phyloP scores from a whole-genome alignment of 2,888 invertebrate species.

The Mimumesa dahlbomi region DNA sequence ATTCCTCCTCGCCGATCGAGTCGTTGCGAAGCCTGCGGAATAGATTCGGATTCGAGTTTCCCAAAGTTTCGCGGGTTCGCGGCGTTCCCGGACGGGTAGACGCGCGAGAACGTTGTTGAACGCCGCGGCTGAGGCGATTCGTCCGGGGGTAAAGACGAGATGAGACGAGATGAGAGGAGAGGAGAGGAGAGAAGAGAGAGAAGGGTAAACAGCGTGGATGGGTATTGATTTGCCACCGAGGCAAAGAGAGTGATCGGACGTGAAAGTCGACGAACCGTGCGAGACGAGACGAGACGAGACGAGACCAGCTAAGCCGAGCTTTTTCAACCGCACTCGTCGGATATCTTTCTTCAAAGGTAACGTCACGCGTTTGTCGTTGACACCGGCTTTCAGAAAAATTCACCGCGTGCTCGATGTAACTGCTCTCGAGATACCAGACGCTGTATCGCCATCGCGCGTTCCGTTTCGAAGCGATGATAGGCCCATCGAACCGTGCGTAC shows the following conservation, averaged over 20 bases:
- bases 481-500: too few relatives aligned
- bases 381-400: too few relatives aligned
- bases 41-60: too few relatives aligned
- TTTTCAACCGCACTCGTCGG: neutral
- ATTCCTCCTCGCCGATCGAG: too few relatives aligned
- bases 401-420: too few relatives aligned
- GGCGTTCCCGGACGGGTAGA: neutral
- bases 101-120: too few relatives aligned
- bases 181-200: conserved; percentile 11
- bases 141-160: neutral
- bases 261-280: conserved; percentile 55
- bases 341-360: neutral
- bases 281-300: conserved; percentile 16
- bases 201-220: conserved; percentile 34
- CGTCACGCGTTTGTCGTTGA: neutral
- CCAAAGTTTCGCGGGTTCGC: neutral
- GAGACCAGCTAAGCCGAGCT: neutral
- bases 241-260: conserved; percentile 58
- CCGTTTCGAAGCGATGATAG: too few relatives aligned
- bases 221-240: conserved; percentile 54
- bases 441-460: too few relatives aligned
- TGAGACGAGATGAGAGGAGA: conserved; percentile 7
- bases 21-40: conserved; percentile 3
- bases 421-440: too few relatives aligned
- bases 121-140: neutral